A percentile compares a stretch with the other conserved stretches of the same genome.
phyloP scores from a whole-genome alignment of 2,888 invertebrate genomes.

The Thumatha senex region DNA sequence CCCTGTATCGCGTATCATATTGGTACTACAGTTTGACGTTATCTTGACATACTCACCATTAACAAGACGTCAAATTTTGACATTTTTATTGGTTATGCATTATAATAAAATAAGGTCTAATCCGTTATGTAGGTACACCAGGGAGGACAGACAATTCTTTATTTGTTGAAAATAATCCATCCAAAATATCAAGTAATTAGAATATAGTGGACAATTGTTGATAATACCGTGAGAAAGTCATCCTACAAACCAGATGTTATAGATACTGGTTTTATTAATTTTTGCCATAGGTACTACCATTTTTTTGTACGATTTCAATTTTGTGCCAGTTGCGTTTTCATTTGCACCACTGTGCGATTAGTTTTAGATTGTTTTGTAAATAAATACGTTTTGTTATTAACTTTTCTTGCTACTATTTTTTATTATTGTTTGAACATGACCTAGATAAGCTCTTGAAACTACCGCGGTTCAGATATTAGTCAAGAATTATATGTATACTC shows the following conservation, averaged over 20 bases:
- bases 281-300: constrained; percentile 51
- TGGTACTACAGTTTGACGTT: constrained; percentile 32
- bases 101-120: constrained; percentile 10
- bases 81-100: constrained; percentile 17
- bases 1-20: constrained; percentile 13
- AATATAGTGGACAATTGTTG: constrained; percentile 27
- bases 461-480: too few species aligned
- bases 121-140: constrained; percentile 3
- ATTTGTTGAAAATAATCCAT: constrained; percentile 16
- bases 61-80: constrained; percentile 36
- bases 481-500: too few species aligned
- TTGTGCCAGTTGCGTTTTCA: constrained; percentile 23
- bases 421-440: constrained; percentile 1
- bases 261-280: constrained; percentile 51
- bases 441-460: too few species aligned
- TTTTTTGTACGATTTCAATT: constrained; percentile 30
- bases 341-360: constrained; percentile 31
- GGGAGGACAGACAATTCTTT: constrained; percentile 12
- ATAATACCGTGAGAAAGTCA: constrained; percentile 52
- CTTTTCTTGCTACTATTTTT: constrained; percentile 5
- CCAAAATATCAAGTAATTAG: constrained; percentile 26
- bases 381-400: constrained; percentile 26
- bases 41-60: constrained; percentile 41
- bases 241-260: constrained; percentile 38
- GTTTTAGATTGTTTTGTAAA: constrained; percentile 38